A percentile compares a stretch with the other conserved stretches of the same genome.
Conservation (phyloP, 1,140 invertebrate species). For the Drosophila athabasca region DNA sequence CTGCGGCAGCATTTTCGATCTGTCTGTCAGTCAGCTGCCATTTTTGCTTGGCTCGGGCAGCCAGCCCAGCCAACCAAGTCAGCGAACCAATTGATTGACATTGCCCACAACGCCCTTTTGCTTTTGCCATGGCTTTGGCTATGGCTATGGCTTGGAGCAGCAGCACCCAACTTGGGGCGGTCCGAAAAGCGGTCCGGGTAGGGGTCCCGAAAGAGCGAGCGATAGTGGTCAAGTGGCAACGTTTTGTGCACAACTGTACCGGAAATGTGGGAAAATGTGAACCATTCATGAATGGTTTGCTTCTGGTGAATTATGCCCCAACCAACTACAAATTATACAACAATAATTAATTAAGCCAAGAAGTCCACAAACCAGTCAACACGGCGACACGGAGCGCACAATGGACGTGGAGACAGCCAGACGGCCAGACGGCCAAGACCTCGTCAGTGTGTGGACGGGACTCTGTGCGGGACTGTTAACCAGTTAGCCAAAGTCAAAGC, state of each 20-base stretch:
- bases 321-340: slow-evolving; percentile 73
- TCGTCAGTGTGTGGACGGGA: slow-evolving; percentile 14
- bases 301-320: slow-evolving; percentile 71
- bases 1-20: slow-evolving; percentile 74
- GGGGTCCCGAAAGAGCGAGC: too few relatives aligned
- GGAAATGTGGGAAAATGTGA: slow-evolving; percentile 70
- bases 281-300: slow-evolving; percentile 58
- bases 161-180: slow-evolving; percentile 28
- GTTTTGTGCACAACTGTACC: slow-evolving; percentile 70
- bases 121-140: background rate
- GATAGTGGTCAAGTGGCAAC: background rate
- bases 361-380: slow-evolving; percentile 32
- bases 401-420: background rate
- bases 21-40: slow-evolving; percentile 81
- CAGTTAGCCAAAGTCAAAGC: slow-evolving; percentile 1
- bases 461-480: background rate
- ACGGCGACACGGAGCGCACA: too few relatives aligned
- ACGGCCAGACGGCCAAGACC: slow-evolving; percentile 16
- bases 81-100: slow-evolving; percentile 78
- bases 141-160: too few relatives aligned
- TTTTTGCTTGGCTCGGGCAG: slow-evolving; percentile 66
- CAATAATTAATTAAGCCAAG: slow-evolving; percentile 78
- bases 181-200: slow-evolving; percentile 6
- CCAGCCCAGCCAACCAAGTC: slow-evolving; percentile 41
- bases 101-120: slow-evolving; percentile 78